Conservation (phyloP, 2,797 vertebrate genomes). For the Nasua narica region DNA sequence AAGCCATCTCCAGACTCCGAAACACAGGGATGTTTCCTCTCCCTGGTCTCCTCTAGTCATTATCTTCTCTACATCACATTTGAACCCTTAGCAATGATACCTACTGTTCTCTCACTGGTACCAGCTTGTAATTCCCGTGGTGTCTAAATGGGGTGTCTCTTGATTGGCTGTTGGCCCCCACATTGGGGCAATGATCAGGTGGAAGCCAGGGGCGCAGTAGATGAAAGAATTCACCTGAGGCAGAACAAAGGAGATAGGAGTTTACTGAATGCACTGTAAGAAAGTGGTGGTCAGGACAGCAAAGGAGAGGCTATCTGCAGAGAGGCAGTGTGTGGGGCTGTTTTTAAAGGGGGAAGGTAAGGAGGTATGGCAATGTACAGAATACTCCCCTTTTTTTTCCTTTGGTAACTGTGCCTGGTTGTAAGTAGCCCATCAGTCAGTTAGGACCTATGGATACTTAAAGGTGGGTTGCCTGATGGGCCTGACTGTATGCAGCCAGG, state of each 20-base stretch:
- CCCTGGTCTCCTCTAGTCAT: not conserved
- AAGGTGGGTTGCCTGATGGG: not conserved
- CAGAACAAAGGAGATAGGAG: not conserved
- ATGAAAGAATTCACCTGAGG: not conserved
- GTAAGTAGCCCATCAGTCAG: not conserved
- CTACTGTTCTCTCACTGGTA: not conserved
- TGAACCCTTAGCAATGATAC: not conserved
- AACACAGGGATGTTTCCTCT: not conserved
- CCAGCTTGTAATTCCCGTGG: not conserved
- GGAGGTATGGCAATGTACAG: not conserved
- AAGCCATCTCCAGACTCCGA: not conserved
- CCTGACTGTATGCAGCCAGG: not conserved
- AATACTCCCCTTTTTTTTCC: not conserved
- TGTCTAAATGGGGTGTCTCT: not conserved
- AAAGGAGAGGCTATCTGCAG: not conserved
- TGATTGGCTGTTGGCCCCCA: not conserved
- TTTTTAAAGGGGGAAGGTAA: not conserved
- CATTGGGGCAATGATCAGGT: not conserved
- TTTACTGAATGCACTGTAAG: not conserved
- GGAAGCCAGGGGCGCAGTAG: not conserved
- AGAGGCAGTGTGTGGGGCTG: not conserved
- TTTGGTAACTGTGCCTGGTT: not conserved
- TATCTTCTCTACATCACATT: not conserved
- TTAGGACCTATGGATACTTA: not conserved
- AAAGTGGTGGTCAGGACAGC: not conserved